Percentiles rank a stretch among this genome's conserved stretches.
Evolutionary conservation across 2,888 invertebrate species (phyloP).

Genomic region (Volucella inflata): DNA sequence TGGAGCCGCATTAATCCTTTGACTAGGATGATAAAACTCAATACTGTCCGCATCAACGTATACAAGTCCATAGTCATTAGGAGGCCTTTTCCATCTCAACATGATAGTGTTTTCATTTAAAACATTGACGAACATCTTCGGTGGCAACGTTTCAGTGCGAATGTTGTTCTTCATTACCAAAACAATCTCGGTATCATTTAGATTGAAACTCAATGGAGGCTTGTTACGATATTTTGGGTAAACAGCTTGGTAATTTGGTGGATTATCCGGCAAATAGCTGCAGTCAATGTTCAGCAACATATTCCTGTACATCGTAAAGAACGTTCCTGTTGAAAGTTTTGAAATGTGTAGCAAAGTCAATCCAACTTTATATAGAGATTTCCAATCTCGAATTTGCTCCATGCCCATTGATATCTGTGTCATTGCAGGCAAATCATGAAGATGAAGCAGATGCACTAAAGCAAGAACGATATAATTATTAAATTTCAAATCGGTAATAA

Average conservation of each 20-base stretch:
- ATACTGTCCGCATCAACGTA: conserved; percentile 62
- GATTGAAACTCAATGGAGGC: conserved; percentile 72
- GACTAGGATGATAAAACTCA: conserved; percentile 75
- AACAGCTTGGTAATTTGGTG: conserved; percentile 62
- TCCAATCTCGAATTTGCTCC: conserved; percentile 53
- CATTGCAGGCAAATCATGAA: conserved; percentile 29
- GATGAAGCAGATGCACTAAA: conserved; percentile 52
- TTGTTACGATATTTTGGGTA: conserved; percentile 77
- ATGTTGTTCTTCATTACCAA: conserved; percentile 56
- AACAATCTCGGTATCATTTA: conserved; percentile 77
- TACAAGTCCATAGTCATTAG: conserved; percentile 53
- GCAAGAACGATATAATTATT: not conserved
- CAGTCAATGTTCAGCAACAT: not conserved
- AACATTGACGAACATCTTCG: not conserved
- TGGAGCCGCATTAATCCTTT: conserved; percentile 74
- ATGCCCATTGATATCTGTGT: conserved; percentile 30
- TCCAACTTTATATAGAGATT: conserved; percentile 32
- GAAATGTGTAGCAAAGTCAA: conserved; percentile 10
- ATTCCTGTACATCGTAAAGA: conserved; percentile 12
- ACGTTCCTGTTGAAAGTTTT: conserved; percentile 37
- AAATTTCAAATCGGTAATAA: not conserved
- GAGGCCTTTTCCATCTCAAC: conserved; percentile 2
- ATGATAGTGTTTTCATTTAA: conserved; percentile 5
- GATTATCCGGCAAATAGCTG: not conserved
- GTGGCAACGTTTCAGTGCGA: not conserved